phyloP scores from a whole-genome alignment of 2,888 invertebrate genomes.

The Pandemis cinnamomeana region DNA sequence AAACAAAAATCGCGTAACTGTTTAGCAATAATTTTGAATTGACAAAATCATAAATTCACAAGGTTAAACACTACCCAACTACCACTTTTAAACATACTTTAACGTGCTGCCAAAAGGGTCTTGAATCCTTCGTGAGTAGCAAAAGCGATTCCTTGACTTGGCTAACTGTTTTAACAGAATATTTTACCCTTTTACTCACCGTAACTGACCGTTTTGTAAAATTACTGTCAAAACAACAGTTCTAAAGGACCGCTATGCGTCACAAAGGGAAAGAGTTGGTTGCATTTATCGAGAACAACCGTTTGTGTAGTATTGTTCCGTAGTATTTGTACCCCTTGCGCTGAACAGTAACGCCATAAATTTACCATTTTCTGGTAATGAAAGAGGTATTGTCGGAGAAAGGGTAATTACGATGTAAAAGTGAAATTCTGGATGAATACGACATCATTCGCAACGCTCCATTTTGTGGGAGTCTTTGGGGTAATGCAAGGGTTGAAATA shows the following conservation, averaged over 20 bases:
- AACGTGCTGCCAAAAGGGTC: conserved; percentile 38
- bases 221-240: conserved; percentile 59
- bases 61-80: conserved; percentile 36
- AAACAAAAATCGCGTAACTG: conserved; percentile 64
- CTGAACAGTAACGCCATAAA: conserved; percentile 72
- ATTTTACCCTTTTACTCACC: conserved; percentile 75
- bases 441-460: conserved; percentile 66
- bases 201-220: conserved; percentile 71
- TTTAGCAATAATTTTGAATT: conserved; percentile 60
- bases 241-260: conserved; percentile 73
- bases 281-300: conserved; percentile 77
- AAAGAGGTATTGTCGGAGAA: conserved; percentile 67
- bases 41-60: conserved; percentile 49
- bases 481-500: conserved; percentile 61
- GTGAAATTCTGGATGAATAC: conserved; percentile 72
- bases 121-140: conserved; percentile 30
- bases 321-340: conserved; percentile 62
- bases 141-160: conserved; percentile 18
- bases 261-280: conserved; percentile 68
- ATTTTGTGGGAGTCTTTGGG: conserved; percentile 53
- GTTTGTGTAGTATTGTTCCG: conserved; percentile 55
- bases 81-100: conserved; percentile 26
- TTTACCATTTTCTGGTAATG: conserved; percentile 58
- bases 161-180: conserved; percentile 42
- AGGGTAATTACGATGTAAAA: conserved; percentile 81